These are phyloP conservation scores for Vanessa tameamea DNA, from an alignment of 1,140 invertebrate species.

Conservation along the genomic window DNA sequence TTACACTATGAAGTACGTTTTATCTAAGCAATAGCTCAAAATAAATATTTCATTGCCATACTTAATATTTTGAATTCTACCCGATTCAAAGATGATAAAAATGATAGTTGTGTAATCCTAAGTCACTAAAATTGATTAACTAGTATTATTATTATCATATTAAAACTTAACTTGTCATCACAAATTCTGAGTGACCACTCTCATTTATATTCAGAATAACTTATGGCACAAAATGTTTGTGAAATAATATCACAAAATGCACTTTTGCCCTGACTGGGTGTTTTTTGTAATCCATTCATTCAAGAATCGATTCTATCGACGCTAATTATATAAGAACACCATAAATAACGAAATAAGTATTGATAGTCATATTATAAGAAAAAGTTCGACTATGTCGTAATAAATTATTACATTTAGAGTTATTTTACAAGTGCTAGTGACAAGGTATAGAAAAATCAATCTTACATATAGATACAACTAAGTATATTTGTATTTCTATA, in stretches of 20 bases:
- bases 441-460: slow-evolving; percentile 1
- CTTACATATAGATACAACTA: slow-evolving; percentile 1
- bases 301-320: background rate
- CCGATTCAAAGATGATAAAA: background rate
- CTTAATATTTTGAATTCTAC: background rate
- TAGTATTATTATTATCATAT: slow-evolving; percentile 1
- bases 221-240: background rate
- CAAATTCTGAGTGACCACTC: background rate
- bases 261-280: no score
- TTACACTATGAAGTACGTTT: no score
- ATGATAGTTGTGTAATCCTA: background rate
- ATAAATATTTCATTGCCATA: background rate
- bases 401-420: slow-evolving; percentile 11
- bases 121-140: background rate
- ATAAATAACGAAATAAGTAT: slow-evolving; percentile 3
- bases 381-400: background rate
- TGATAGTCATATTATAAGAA: slow-evolving; percentile 8
- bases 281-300: background rate
- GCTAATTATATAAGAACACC: background rate
- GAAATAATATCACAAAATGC: background rate
- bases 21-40: background rate
- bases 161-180: background rate
- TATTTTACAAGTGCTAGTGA: slow-evolving; percentile 7
- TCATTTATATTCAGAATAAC: no score
- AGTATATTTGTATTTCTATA: slow-evolving; percentile 20